Evolutionary conservation across 1,140 invertebrate species (phyloP), one percentile per base, ranked within the genome.

Genomic region (Cepaea nemoralis): DNA sequence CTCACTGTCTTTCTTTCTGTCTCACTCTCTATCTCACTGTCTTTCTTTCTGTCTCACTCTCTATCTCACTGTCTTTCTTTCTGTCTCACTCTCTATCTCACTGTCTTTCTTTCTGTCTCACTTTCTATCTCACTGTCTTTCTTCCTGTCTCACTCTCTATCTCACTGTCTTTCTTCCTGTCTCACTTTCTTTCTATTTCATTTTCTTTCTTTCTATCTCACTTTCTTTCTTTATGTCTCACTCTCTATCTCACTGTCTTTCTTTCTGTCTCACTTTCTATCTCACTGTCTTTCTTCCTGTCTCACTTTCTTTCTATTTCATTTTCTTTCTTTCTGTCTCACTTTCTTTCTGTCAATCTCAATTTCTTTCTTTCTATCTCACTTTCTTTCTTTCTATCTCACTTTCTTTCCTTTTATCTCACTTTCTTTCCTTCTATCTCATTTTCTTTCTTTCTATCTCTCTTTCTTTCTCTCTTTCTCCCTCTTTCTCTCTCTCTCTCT

Each of bases 301-400:
- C 27, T n/a, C 8, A 12, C 33, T 67, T 67, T 67, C 33, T 67
- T 27, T 48, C 45, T 48, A 35, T 37, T 14, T 40, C 12, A 6
- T 73, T 40, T 31, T 73, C 35, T 37, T 35, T 31, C 24, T 14
- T 73, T 40, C 70, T 8, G 33, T 35, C 70, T 40, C n/a, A 14
- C n/a, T 10, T 40, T 35, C n/a, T 35, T 35, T 12, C 70, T 73
- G 10, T 73, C 70, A 31, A 19, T 73, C 33, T 73, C 14, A 35
- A 24, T 73, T 35, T n/a, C 70, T 73, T 35, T 35, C 39, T 73
- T 35, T 73, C 70, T n/a, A n/a, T 67, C 63, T 67, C 63, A n/a
- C 27, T 33, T n/a, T 67, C 63, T 12, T 67, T 33, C 27, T 67
- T 8, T 67, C 27, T 10, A 8, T 48, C 45, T 48, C 45, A 48